Conservation (phyloP, 2,797 vertebrate genomes). For the Xyrichtys novacula region DNA sequence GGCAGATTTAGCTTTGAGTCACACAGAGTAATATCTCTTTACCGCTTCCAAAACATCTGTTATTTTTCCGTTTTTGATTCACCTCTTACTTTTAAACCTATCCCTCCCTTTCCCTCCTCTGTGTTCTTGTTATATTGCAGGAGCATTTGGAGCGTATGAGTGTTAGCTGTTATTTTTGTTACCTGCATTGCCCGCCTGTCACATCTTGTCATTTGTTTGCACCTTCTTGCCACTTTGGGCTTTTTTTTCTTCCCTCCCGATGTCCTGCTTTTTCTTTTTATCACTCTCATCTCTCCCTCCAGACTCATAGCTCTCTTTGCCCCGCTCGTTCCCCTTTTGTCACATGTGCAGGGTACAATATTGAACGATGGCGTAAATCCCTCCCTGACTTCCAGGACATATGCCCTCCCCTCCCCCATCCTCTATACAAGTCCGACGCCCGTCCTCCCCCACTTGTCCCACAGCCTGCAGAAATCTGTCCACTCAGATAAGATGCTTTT, state of each 20-base stretch:
- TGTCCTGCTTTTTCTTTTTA: constrained; percentile 26
- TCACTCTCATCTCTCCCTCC: constrained; percentile 16
- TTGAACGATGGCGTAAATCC: constrained; percentile 67
- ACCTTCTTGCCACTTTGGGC: constrained; percentile 29
- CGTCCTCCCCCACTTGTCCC: constrained; percentile 53
- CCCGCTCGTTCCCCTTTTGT: constrained; percentile 27
- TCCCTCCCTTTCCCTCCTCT: constrained; percentile 4
- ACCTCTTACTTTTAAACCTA: constrained; percentile 9
- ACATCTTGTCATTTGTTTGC: constrained; percentile 60
- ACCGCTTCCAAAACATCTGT: constrained; percentile 37
- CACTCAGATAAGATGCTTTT: constrained; percentile 84
- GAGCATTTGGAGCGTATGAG: constrained; percentile 16
- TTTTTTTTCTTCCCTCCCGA: constrained; percentile 30
- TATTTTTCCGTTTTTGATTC: constrained; percentile 26
- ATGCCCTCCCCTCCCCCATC: constrained; percentile 64
- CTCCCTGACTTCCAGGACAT: constrained; percentile 62
- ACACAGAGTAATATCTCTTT: constrained; percentile 56
- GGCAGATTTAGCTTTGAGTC: constrained; percentile 64
- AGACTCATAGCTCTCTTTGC: constrained; percentile 31
- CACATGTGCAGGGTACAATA: constrained; percentile 54
- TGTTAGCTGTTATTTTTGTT: constrained; percentile 41
- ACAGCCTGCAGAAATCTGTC: constrained; percentile 82
- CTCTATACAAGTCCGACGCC: constrained; percentile 42
- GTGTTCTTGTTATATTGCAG: constrained; percentile 20
- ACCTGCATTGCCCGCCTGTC: constrained; percentile 43